Evolutionary conservation across 1,140 invertebrate genomes (phyloP), one percentile per base, ranked within the genome.

Genomic region (Magallana angulata): DNA sequence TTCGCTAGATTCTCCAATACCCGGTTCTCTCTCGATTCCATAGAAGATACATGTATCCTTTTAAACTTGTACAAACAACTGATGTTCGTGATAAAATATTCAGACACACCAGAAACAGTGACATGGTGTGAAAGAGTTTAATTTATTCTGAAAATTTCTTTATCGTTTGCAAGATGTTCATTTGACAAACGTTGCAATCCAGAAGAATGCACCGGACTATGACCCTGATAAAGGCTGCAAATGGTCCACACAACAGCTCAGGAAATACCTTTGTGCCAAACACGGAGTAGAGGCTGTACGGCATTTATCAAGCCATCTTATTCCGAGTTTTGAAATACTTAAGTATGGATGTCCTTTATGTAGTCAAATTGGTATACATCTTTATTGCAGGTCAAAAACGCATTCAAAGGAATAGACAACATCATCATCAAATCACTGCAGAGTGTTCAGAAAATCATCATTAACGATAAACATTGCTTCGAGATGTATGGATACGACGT

Each of bases 401-500:
- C 95, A 59, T 94, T 95, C 86, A 89, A 91, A 84, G 90, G 93
- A 7, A 95, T 96, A 58, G 95, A 95, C 85, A 92, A 94, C 68
- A 95, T 96, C 9, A 94, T 96, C 36, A 94, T 96, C 18, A 94
- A 94, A 85, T 95, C 94, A 90, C 87, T 96, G 56, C 94, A 94
- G 71, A 95, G 94, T 93, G 95, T 95, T 48, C 94, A 95, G 91
- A 95, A 94, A 82, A 92, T 95, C 12, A 96, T 95, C 48, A 94
- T 95, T 82, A 95, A 96, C 91, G 95, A 96, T 90, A 94, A 95
- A 85, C 95, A 96, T 90, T 96, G 95, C 88, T 96, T 96, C 92
- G 95, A 96, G 89, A 93, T 96, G 89, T 96, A 95, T 89, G 95
- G 95, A n/a, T 96, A 96, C 89, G 95, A 96, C 90, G 93, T 96